Base-by-base conservation (phyloP, 1,140 invertebrate species). In the Pemphigus obesinymphae region DNA sequence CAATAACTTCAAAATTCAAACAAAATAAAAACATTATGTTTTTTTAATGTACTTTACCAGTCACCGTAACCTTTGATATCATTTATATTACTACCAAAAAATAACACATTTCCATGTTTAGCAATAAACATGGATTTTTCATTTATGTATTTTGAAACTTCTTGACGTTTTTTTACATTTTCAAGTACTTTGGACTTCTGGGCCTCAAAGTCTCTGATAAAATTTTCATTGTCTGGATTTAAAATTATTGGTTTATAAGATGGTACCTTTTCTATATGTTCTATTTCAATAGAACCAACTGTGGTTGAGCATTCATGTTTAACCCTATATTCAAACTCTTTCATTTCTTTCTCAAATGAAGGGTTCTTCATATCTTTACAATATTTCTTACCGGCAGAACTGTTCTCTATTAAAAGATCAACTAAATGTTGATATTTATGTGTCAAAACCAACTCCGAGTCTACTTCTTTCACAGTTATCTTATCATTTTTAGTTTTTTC, bases 11-110 rank as follows among this genome's bases (percentile, higher is more conserved):
- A 20, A 29, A 31, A 73, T 31, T 23, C 11, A 43, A 45, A 73
- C 1, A 20, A 2, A 26, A 48, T 63, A 50, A 29, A 20, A 31
- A 73, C 8, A n/a, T 45, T 63, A 63, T 31, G 17, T 61, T 31
- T 31, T 17, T 8, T 8, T 34, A 68, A 40, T 31, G n/a, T 31
- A 31, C 17, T 63, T 80, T 11, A 80, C 37, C 53, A 80, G 11
- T 80, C 76, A n/a, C 76, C 76, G 29, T 80, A 80, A 2, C 76
- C 76, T 63, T 80, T 80, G 6, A 80, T 80, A 43, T 80, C 76
- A 63, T 80, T 80, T 17, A 80, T 61, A 34, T 80, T 80, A 40
- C 76, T 80, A 43, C 76, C 76, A 63, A 63, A 80, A 5, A 80
- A 80, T 45, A 80, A 45, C 6, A 80, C 34, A 29, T 61, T 17